Conservation (phyloP, 2,797 vertebrate genomes). For the Phrynocephalus vlangalii region DNA sequence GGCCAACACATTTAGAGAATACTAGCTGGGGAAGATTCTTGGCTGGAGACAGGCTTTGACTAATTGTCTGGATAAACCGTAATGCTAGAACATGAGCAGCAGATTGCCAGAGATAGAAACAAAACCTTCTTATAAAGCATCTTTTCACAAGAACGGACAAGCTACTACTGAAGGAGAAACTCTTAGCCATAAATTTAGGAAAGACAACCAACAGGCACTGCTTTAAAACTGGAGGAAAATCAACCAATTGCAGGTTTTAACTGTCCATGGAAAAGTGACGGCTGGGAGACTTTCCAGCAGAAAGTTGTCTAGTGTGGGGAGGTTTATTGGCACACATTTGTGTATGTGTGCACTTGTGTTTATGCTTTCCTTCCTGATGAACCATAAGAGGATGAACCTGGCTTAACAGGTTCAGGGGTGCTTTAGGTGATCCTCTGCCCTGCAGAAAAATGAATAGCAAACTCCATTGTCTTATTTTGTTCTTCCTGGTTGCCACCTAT, state of each 20-base stretch:
- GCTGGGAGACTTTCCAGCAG: conserved; percentile 53
- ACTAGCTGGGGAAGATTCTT: background rate
- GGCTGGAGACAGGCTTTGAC: background rate
- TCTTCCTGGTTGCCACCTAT: conserved; percentile 65
- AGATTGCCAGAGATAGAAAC: conserved; percentile 4
- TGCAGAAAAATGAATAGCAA: conserved; percentile 67
- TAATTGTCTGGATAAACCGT: background rate
- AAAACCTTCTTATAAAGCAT: background rate
- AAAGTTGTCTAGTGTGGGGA: conserved; percentile 57
- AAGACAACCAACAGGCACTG: background rate
- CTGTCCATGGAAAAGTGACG: conserved; percentile 49
- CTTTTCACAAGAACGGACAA: background rate
- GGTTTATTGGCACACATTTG: conserved; percentile 59
- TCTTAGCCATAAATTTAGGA: conserved; percentile 14
- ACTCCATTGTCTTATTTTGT: conserved; percentile 64
- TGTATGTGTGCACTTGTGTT: conserved; percentile 32
- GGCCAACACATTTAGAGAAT: background rate
- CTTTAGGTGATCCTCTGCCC: conserved; percentile 69
- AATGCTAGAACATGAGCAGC: background rate
- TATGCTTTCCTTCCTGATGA: conserved; percentile 61
- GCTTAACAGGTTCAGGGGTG: conserved; percentile 67
- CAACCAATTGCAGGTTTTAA: background rate
- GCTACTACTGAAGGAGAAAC: background rate
- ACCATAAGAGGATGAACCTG: conserved; percentile 71
- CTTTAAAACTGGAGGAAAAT: background rate